Conservation (phyloP, 2,113 vertebrate species). For the Caloenas nicobarica region DNA sequence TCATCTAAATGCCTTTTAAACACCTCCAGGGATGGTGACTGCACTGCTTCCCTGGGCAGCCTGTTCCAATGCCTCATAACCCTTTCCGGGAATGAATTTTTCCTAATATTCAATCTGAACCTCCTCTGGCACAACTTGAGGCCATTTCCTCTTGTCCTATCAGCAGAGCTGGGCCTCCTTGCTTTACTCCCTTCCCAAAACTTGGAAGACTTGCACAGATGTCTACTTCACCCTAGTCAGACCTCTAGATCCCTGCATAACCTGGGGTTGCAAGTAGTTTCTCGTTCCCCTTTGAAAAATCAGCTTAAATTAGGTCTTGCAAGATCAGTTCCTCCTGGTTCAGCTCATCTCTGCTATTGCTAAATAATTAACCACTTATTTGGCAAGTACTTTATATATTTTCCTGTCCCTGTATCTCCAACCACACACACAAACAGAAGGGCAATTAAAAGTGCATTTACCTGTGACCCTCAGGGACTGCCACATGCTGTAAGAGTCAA, state of each 20-base stretch:
- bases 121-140: no score
- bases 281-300: not conserved
- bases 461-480: not conserved
- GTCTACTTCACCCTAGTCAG: not conserved
- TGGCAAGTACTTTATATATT: not conserved
- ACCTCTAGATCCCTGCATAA: not conserved
- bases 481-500: not conserved
- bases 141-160: no score
- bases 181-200: not conserved
- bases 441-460: constrained; percentile 29
- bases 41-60: no score
- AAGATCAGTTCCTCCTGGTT: not conserved
- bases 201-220: not conserved
- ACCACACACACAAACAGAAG: not conserved
- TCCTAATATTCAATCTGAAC: no score
- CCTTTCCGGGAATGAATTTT: no score
- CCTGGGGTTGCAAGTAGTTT: not conserved
- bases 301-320: not conserved
- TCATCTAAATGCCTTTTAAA: no score
- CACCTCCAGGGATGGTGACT: no score
- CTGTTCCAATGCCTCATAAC: no score
- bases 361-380: constrained; percentile 48
- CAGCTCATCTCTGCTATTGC: not conserved
- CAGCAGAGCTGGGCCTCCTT: not conserved
- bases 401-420: not conserved